Base-by-base conservation (phyloP, 2,797 vertebrate genomes). In the Brachyrhaphis roseni region DNA sequence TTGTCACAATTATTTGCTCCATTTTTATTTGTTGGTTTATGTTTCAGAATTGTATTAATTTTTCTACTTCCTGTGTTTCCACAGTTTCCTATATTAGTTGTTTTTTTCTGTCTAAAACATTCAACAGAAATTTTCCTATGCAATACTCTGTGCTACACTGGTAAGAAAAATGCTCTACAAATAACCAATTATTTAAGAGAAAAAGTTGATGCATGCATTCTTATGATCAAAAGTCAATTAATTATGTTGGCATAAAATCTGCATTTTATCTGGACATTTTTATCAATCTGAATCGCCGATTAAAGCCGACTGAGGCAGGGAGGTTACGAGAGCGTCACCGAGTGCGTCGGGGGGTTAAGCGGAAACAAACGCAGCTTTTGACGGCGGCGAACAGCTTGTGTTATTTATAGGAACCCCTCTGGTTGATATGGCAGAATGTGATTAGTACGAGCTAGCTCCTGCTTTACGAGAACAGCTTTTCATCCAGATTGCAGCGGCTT, bases 351-450 rank as follows among this genome's bases (percentile, higher is more conserved):
- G 77, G 75, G 77, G 77, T 84, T 73, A 81, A 86, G 51, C 51
- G 75, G 81, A 89, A 88, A 82, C 28, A 84, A 91, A 78, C 34
- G 74, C 81, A 79, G 72, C 41, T 2, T 90, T 81, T 82, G 70
- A 90, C 59, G 59, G 86, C 4, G 76, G 84, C 78, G n/a, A 78
- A 80, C 84, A 86, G 88, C 86, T 73, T 47, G 82, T 51, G 86
- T 90, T 93, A 94, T 95, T 94, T 92, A 92, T 93, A 94, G 79
- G 78, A 53, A 70, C 78, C 90, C 12, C 53, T 88, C 88, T 88
- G 88, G 88, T 87, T 89, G 85, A 91, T 88, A 90, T 84, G 82
- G 81, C 88, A 91, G 89, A 93, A 92, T 89, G 91, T 86, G 91
- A 94, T 95, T 93, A 94, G 91, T 82, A 64, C 12, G 10, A 62